phyloP scores from a whole-genome alignment of 1,140 invertebrate species.

The Drosophila neocordata region DNA sequence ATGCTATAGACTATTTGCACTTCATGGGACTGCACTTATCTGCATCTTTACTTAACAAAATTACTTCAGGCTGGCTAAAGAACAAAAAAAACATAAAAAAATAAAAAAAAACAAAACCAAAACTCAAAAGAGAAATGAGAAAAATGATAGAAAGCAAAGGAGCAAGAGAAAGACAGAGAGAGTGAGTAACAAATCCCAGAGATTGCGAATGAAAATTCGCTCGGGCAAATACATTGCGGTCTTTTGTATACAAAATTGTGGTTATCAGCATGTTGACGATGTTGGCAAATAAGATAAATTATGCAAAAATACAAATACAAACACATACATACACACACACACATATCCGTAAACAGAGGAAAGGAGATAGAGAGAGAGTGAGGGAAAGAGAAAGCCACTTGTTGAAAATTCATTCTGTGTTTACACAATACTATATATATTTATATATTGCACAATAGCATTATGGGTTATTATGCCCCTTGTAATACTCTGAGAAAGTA shows the following conservation, averaged over 20 bases:
- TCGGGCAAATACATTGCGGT: constrained; percentile 48
- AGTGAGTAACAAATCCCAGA: constrained; percentile 3
- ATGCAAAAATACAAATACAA: constrained; percentile 62
- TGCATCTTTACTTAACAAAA: constrained; percentile 66
- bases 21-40: constrained; percentile 44
- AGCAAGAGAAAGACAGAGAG: not conserved
- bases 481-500: constrained; percentile 34
- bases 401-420: constrained; percentile 45
- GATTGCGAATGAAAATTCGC: constrained; percentile 14
- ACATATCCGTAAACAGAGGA: too few species aligned
- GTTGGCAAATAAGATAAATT: constrained; percentile 69
- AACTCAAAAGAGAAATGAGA: not conserved
- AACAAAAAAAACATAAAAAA: not conserved
- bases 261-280: constrained; percentile 41
- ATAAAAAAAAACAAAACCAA: too few species aligned
- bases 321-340: constrained; percentile 3
- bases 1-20: constrained; percentile 34
- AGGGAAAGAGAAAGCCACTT: constrained; percentile 41
- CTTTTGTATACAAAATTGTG: constrained; percentile 57
- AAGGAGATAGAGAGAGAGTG: not conserved
- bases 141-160: not conserved
- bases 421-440: constrained; percentile 50
- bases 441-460: constrained; percentile 63
- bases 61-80: constrained; percentile 27
- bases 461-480: constrained; percentile 66